A percentile compares a stretch with the other conserved stretches of the same genome.
phyloP scores from a whole-genome alignment of 2,888 invertebrate species.

The Vanessa cardui region DNA sequence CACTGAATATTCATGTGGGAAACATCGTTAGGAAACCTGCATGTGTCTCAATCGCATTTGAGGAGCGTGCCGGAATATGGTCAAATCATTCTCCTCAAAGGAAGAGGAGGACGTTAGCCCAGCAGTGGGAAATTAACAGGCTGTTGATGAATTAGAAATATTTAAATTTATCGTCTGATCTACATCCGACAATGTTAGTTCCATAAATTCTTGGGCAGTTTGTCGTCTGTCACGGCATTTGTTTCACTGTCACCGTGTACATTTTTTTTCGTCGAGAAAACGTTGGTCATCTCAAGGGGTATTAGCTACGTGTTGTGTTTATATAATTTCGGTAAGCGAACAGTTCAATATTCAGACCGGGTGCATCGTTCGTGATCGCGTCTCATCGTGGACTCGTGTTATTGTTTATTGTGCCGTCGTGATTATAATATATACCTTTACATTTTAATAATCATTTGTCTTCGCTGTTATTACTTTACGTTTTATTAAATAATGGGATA shows the following conservation, averaged over 20 bases:
- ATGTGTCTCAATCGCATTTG: too few species aligned
- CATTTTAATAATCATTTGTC: conserved; percentile 16
- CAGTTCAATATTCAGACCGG: conserved; percentile 22
- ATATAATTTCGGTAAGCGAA: conserved; percentile 4
- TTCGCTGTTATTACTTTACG: conserved; percentile 6
- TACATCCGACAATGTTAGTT: neutral
- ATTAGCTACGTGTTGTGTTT: conserved; percentile 4
- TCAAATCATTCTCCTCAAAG: too few species aligned
- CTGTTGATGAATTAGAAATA: too few species aligned
- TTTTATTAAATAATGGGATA: too few species aligned
- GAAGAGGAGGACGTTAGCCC: too few species aligned
- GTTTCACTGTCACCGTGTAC: neutral
- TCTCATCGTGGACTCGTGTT: conserved; percentile 11
- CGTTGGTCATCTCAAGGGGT: conserved; percentile 5
- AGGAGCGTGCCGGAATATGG: too few species aligned
- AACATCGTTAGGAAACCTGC: too few species aligned
- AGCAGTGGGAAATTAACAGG: too few species aligned
- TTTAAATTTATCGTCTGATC: too few species aligned
- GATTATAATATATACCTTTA: conserved; percentile 16
- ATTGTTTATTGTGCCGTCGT: conserved; percentile 26
- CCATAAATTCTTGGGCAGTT: neutral
- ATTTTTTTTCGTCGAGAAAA: conserved; percentile 2
- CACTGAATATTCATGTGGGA: too few species aligned
- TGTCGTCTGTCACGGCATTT: conserved; percentile 7
- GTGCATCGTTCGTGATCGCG: conserved; percentile 22